Conservation (phyloP, 2,113 vertebrate genomes). For the Sphyrna mokarran region DNA sequence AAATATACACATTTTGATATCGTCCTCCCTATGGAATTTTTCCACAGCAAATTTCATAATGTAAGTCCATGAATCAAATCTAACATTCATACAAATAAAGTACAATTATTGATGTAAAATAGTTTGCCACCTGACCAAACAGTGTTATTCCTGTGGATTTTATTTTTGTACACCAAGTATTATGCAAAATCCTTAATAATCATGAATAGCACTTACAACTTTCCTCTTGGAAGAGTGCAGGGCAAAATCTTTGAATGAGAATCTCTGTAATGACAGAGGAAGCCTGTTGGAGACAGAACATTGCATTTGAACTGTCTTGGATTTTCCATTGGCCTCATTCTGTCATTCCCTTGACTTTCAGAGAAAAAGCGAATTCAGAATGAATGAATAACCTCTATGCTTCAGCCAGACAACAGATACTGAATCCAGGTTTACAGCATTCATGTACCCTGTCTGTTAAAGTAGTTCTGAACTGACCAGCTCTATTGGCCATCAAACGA, state of each 20-base stretch:
- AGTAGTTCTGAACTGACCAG: not conserved
- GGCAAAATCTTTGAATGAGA: not conserved
- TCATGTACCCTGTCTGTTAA: slow-evolving; percentile 6
- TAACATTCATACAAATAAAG: not conserved
- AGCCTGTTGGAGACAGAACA: not conserved
- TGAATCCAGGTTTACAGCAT: not conserved
- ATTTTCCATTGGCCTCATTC: slow-evolving; percentile 47
- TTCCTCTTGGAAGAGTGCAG: not conserved
- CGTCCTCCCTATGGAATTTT: too few species aligned
- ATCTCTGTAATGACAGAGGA: not conserved
- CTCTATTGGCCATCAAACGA: not conserved
- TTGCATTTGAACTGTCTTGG: not conserved
- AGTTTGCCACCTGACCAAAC: not conserved
- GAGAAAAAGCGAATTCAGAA: slow-evolving; percentile 42
- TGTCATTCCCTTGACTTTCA: slow-evolving; percentile 44
- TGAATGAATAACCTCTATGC: slow-evolving; percentile 40
- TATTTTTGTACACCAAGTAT: not conserved
- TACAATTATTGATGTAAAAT: not conserved
- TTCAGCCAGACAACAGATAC: slow-evolving; percentile 36
- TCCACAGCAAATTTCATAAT: not conserved
- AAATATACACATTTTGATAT: not conserved
- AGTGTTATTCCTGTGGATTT: not conserved
- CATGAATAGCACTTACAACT: not conserved
- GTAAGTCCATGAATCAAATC: not conserved
- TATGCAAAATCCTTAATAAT: not conserved